Evolutionary conservation across 2,888 invertebrate species (phyloP), one percentile per base, ranked within the genome.

Genomic region (Drosophila hamatofila): DNA sequence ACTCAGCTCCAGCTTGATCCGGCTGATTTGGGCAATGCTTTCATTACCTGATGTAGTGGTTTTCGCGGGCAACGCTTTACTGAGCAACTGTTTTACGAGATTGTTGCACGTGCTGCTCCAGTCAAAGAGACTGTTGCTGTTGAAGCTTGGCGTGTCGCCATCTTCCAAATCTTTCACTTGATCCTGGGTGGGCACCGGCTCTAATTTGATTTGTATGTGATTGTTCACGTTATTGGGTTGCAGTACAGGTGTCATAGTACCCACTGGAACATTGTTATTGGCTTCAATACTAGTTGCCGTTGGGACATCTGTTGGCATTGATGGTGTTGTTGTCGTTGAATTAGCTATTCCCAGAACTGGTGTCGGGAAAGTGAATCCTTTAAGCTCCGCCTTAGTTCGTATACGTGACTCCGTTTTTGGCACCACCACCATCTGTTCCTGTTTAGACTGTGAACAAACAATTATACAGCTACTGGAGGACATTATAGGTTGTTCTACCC

Each of bases 351-450:
- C 80, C 23, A 78, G 35, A 4, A 77, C 79, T 2, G 91, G 89
- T 27, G 91, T 83, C 37, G 87, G 83, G 67, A 90, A 90, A 49
- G 85, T 91, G 82, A 93, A 93, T 56, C 94, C 94, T 92, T 97
- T 97, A 44, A 97, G 93, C 93, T 97, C 97, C 2, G 96, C 97
- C 93, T 97, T 97, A 5, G 97, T 97, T 78, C 97, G 94, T 88
- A 97, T 97, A 89, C 97, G 74, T 9, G 75, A 78, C 27, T 90
- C 86, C 42, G 61, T n/a, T 49, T 91, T 90, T 16, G 81, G 61
- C 5, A 78, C 49, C 33, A 64, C 49, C 33, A 64, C 21, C 51
- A 52, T 3, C 25, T 33, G 7, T 9, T 62, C 68, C 18, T 18
- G 21, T 27, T 72, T 77, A 21, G 37, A 48, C 9, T 56, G 64